These are phyloP conservation scores for Orthonychiurus folsomi DNA, from an alignment of 2,888 invertebrate genomes.

Conservation along the genomic window DNA sequence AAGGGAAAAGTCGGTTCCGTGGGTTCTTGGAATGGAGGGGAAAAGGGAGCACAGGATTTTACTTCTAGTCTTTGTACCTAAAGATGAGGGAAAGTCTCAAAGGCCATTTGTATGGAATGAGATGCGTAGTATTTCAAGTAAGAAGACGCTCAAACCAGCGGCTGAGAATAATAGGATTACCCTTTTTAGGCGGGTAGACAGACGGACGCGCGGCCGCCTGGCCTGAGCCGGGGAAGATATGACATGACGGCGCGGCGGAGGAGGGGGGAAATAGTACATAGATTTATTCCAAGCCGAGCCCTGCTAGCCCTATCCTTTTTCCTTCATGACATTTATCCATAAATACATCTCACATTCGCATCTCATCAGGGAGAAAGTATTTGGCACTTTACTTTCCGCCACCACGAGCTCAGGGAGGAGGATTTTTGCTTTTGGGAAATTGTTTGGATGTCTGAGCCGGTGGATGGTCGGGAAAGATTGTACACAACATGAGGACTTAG, in stretches of 20 bases:
- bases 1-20: neutral
- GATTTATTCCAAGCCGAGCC: neutral
- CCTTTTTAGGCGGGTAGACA: slow-evolving; percentile 3
- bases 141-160: slow-evolving; percentile 4
- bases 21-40: no score
- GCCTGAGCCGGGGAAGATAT: no score
- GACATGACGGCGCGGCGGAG: no score
- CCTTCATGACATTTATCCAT: neutral
- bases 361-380: neutral
- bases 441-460: no score
- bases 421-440: no score
- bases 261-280: neutral
- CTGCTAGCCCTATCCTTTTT: neutral
- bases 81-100: neutral
- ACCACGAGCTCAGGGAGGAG: no score
- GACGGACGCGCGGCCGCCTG: no score
- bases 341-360: slow-evolving; percentile 1
- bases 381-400: neutral
- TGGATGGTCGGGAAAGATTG: no score
- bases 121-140: slow-evolving; percentile 5
- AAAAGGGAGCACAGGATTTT: neutral
- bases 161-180: slow-evolving; percentile 11
- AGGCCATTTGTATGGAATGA: neutral
- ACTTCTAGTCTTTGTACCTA: neutral
- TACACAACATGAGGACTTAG: no score